Conservation (phyloP, 1,140 invertebrate genomes). For the Augochlora pura region DNA sequence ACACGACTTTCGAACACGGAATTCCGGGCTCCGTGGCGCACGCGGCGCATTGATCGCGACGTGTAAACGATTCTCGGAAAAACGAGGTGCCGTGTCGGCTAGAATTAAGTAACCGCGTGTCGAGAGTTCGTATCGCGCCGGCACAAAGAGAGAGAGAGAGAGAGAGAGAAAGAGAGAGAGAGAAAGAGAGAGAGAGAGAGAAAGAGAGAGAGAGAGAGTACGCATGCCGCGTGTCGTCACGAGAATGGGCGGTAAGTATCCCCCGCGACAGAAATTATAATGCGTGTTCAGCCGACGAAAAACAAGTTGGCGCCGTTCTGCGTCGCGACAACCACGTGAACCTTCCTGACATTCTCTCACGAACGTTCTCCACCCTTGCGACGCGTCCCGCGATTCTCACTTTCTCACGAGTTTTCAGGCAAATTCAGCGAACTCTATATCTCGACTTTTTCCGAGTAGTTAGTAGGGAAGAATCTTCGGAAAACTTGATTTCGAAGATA, state of each 20-base stretch:
- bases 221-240: conserved; percentile 42
- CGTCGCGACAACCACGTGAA: conserved; percentile 44
- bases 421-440: too few species aligned
- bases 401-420: neutral
- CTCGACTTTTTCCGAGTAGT: too few species aligned
- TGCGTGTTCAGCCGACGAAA: conserved; percentile 49
- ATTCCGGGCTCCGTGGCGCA: conserved; percentile 4
- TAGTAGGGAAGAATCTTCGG: too few species aligned
- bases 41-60: conserved; percentile 56
- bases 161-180: too few species aligned
- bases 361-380: neutral
- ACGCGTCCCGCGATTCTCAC: neutral
- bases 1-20: conserved; percentile 53
- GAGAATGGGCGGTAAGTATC: conserved; percentile 32
- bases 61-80: conserved; percentile 65
- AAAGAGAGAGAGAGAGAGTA: too few species aligned
- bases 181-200: too few species aligned
- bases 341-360: conserved; percentile 44
- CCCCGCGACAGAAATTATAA: conserved; percentile 46
- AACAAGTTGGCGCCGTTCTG: conserved; percentile 37
- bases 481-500: too few species aligned
- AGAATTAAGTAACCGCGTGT: conserved; percentile 64
- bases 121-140: conserved; percentile 47
- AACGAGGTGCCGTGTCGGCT: conserved; percentile 59
- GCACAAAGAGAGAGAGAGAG: too few species aligned